Conservation (phyloP, 2,888 invertebrate species). For the Dioctria linearis region DNA sequence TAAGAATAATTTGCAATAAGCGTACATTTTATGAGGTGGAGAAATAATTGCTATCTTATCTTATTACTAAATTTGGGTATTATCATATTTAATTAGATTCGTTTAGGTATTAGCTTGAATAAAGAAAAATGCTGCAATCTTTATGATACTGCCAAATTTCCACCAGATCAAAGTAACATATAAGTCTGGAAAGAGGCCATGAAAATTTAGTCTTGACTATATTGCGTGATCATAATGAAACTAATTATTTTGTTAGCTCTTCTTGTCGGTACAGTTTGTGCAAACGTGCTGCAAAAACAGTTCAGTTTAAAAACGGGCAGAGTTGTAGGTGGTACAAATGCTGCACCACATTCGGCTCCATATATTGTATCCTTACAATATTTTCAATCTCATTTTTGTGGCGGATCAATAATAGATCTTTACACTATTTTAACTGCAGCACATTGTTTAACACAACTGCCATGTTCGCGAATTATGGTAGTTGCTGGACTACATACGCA, state of each 20-base stretch:
- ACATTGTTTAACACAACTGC: conserved; percentile 63
- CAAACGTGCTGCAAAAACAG: neutral
- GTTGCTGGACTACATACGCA: conserved; percentile 72
- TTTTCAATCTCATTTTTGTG: conserved; percentile 64
- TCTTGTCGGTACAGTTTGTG: conserved; percentile 12
- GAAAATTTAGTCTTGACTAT: neutral
- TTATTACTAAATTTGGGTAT: too few relatives aligned
- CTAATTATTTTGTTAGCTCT: conserved; percentile 13
- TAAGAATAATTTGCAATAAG: too few relatives aligned
- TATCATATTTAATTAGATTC: too few relatives aligned
- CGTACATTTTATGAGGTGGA: too few relatives aligned
- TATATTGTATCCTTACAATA: conserved; percentile 69
- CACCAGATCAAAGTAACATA: too few relatives aligned
- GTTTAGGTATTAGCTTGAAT: too few relatives aligned
- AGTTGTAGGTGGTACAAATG: conserved; percentile 65
- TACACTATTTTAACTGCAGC: conserved; percentile 70
- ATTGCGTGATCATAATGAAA: conserved; percentile 3
- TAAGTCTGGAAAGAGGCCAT: too few relatives aligned
- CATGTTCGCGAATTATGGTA: conserved; percentile 63
- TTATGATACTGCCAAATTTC: too few relatives aligned
- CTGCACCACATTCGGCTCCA: conserved; percentile 69
- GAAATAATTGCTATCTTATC: too few relatives aligned
- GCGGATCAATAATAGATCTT: conserved; percentile 70
- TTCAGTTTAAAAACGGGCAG: neutral
- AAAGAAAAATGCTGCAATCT: too few relatives aligned